Conservation (phyloP, 92 coral and sea anemone genomes). For the Micromussa lordhowensis region DNA sequence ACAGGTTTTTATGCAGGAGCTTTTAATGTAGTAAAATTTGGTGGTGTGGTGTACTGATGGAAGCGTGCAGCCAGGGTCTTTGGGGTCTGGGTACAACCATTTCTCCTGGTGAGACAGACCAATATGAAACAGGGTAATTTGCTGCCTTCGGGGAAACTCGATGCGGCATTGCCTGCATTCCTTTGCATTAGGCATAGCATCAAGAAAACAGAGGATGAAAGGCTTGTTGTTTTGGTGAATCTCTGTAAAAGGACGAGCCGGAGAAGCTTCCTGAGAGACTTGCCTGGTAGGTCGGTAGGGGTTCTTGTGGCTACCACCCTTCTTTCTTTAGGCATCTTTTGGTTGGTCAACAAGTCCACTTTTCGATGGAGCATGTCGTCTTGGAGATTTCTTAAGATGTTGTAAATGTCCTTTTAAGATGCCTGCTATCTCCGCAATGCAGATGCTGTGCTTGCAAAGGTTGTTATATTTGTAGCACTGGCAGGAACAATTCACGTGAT, state of each 20-base stretch:
- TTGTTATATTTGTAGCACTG: conserved; percentile 51
- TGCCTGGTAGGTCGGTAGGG: conserved; percentile 45
- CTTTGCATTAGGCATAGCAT: conserved; percentile 39
- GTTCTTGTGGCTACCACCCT: conserved; percentile 45
- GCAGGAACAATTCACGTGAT: conserved; percentile 59
- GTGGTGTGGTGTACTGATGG: conserved; percentile 30
- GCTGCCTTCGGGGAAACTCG: conserved; percentile 46
- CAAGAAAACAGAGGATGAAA: conserved; percentile 33
- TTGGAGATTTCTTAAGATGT: conserved; percentile 31
- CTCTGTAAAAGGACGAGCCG: conserved; percentile 31
- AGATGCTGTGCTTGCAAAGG: conserved; percentile 63
- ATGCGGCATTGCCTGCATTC: conserved; percentile 52
- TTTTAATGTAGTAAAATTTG: conserved; percentile 43
- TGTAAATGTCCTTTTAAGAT: conserved; percentile 44
- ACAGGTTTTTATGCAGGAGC: conserved; percentile 31
- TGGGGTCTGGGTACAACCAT: conserved; percentile 48
- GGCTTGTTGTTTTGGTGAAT: conserved; percentile 59
- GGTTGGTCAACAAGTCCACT: conserved; percentile 47
- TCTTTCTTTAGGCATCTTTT: conserved; percentile 43
- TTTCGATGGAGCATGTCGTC: conserved; percentile 18
- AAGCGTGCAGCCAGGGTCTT: conserved; percentile 29
- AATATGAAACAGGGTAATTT: conserved; percentile 21
- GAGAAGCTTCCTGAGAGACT: neutral
- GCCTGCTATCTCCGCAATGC: conserved; percentile 44
- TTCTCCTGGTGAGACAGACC: conserved; percentile 47